Conservation (phyloP, 2,113 vertebrate species). For the Melanocharis versteri region DNA sequence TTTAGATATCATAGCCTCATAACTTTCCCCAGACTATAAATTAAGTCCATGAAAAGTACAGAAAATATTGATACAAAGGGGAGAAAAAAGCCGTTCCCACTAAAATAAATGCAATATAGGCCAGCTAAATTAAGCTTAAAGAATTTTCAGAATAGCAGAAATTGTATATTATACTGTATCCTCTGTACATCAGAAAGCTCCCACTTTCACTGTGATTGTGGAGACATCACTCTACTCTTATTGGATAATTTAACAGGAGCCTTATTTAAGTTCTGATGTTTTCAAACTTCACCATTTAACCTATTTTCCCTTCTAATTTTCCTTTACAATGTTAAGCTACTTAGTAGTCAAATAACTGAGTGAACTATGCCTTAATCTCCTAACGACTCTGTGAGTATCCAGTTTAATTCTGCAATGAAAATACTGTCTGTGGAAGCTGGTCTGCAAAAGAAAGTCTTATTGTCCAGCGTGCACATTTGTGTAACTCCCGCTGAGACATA, state of each 20-base stretch:
- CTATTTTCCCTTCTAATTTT: background rate
- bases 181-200: background rate
- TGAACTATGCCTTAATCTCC: background rate
- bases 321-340: background rate
- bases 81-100: background rate
- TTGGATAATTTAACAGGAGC: background rate
- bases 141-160: background rate
- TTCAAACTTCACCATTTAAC: background rate
- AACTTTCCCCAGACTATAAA: background rate
- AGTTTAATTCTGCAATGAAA: background rate
- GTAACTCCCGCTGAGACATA: background rate
- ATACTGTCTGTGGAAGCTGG: background rate
- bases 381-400: background rate
- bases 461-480: background rate
- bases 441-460: background rate
- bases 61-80: background rate
- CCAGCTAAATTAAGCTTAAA: background rate
- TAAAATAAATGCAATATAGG: background rate
- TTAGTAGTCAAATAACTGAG: background rate
- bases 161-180: background rate
- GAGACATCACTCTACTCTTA: background rate
- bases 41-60: background rate
- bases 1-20: background rate
- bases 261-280: background rate
- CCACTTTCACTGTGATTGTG: background rate